Conservation (phyloP, 2,797 vertebrate species). For the Gymnoscopelus braueri region DNA sequence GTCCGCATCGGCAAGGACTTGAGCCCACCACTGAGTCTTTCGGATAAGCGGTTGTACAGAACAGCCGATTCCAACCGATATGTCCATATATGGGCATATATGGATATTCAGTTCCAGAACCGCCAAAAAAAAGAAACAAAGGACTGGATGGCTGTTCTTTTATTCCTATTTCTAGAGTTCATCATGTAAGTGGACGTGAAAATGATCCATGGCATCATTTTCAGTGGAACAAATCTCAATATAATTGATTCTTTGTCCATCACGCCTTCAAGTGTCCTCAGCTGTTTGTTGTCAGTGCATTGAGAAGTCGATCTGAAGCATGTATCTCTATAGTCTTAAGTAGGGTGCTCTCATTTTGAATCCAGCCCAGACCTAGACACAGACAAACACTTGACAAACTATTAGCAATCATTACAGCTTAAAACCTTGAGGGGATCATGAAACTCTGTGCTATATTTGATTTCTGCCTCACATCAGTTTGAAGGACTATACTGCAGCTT, state of each 20-base stretch:
- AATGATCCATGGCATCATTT: neutral
- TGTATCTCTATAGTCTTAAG: neutral
- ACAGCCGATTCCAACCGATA: no score
- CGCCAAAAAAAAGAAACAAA: no score
- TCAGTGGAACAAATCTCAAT: neutral
- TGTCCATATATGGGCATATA: no score
- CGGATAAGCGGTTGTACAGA: no score
- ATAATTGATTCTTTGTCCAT: neutral
- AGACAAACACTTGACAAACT: conserved; percentile 6
- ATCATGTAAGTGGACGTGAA: no score
- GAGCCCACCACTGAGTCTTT: no score
- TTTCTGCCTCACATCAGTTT: no score
- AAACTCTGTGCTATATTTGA: neutral
- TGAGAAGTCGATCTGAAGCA: neutral
- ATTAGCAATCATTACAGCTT: conserved; percentile 10
- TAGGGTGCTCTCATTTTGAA: neutral
- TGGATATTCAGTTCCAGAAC: no score
- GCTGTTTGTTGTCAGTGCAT: neutral
- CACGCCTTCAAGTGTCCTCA: neutral
- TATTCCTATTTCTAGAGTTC: no score
- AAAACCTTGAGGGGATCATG: conserved; percentile 4
- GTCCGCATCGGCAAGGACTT: no score
- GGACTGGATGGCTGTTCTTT: no score
- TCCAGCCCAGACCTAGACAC: neutral
- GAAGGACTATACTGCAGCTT: no score